phyloP scores from a whole-genome alignment of 2,797 vertebrate genomes.

The Cyprinodon diabolis region DNA sequence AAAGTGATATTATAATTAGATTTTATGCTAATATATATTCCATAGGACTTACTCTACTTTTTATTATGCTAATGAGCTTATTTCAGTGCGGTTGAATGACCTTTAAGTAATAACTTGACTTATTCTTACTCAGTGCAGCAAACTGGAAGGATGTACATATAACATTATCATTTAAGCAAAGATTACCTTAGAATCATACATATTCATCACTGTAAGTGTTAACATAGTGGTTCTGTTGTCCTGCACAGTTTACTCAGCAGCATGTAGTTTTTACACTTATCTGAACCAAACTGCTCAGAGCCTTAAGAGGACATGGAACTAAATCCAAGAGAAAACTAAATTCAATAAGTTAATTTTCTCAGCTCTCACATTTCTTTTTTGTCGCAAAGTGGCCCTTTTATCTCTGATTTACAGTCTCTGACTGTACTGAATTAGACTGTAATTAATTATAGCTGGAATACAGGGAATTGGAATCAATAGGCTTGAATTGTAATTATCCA shows the following conservation, averaged over 20 bases:
- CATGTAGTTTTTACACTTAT: background rate
- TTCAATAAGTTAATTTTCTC: background rate
- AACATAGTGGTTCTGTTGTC: background rate
- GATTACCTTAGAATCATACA: background rate
- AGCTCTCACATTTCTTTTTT: background rate
- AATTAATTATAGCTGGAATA: background rate
- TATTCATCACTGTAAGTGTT: background rate
- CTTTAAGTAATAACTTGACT: background rate
- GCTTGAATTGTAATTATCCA: background rate
- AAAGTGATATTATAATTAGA: too few relatives aligned
- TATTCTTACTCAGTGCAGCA: background rate
- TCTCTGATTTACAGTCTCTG: background rate
- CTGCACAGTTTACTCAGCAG: background rate
- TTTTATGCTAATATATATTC: too few relatives aligned
- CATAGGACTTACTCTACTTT: too few relatives aligned
- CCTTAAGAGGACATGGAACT: background rate
- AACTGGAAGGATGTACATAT: background rate
- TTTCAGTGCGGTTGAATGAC: background rate
- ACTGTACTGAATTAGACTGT: background rate
- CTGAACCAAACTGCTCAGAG: background rate
- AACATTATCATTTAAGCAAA: background rate
- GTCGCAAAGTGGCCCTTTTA: background rate
- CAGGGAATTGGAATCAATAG: background rate
- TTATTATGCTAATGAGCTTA: background rate
- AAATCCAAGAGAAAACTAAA: background rate